Conservation (phyloP, 2,888 invertebrate genomes). For the Caenorhabditis auriculariae region DNA sequence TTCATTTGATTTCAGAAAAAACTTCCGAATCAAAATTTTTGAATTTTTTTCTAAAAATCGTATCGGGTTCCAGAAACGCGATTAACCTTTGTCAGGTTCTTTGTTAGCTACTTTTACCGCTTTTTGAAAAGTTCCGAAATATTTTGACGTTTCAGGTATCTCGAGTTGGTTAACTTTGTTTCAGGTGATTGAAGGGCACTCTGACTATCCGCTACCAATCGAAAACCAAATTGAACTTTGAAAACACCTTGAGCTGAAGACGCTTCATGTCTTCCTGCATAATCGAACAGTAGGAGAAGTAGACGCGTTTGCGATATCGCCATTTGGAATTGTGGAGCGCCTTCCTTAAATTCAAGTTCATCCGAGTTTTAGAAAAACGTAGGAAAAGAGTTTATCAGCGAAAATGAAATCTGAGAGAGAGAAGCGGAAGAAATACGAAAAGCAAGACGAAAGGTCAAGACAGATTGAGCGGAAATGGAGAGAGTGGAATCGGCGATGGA, state of each 20-base stretch:
- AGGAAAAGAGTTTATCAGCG: background rate
- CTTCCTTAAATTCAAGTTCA: constrained; percentile 32
- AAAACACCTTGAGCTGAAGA: constrained; percentile 30
- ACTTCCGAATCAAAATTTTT: too few species aligned
- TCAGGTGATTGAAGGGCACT: too few species aligned
- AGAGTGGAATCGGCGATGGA: too few species aligned
- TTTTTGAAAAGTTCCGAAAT: too few species aligned
- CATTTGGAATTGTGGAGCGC: constrained; percentile 58
- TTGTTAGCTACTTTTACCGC: too few species aligned
- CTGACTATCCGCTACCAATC: background rate
- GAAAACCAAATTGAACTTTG: background rate
- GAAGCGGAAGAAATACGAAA: background rate
- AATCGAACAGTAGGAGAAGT: constrained; percentile 62
- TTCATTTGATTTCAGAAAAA: too few species aligned
- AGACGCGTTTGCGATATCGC: constrained; percentile 61
- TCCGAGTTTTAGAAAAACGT: too few species aligned
- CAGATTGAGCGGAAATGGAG: too few species aligned
- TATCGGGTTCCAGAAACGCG: background rate
- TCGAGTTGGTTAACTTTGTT: too few species aligned
- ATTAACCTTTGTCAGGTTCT: background rate
- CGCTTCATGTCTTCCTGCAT: constrained; percentile 41
- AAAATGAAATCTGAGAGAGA: background rate
- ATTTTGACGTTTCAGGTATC: too few species aligned
- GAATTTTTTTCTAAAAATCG: background rate
- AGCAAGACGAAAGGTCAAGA: too few species aligned